These are phyloP conservation scores for Trichonephila inaurata DNA, from an alignment of 1,140 invertebrate genomes.

Conservation along the genomic window DNA sequence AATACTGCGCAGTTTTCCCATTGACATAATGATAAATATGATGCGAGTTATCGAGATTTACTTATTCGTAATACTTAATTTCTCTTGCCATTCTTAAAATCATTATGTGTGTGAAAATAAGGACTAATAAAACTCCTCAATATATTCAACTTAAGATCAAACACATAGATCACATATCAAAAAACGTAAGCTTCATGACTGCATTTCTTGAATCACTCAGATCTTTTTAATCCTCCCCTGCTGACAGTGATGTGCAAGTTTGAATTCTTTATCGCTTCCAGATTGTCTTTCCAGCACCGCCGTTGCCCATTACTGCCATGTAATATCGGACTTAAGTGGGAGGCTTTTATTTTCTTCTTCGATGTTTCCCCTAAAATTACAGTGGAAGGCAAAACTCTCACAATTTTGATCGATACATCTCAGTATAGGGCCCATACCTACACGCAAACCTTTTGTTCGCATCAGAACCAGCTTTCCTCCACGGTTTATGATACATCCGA, in stretches of 20 bases:
- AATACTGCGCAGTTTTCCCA: background rate
- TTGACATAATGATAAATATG: background rate
- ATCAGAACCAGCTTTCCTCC: background rate
- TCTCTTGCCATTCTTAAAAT: background rate
- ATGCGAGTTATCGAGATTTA: background rate
- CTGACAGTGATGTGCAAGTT: background rate
- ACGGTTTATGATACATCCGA: constrained; percentile 10
- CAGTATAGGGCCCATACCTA: background rate
- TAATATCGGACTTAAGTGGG: constrained; percentile 8
- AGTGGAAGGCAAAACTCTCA: background rate
- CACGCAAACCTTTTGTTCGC: background rate
- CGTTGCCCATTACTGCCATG: background rate
- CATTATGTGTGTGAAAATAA: background rate
- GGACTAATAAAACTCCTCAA: background rate
- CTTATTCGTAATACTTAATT: background rate
- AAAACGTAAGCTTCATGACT: background rate
- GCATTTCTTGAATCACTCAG: background rate
- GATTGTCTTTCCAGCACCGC: background rate
- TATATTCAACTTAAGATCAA: background rate
- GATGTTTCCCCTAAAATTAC: background rate
- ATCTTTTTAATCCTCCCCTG: background rate
- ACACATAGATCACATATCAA: background rate
- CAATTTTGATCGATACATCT: background rate
- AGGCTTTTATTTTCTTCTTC: background rate
- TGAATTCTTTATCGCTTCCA: constrained; percentile 7